Evolutionary conservation across 37 sponge, comb jelly and placozoan genomes (phyloP), one percentile per base, ranked within the genome.

Genomic region (Lycopodina hypogea): DNA sequence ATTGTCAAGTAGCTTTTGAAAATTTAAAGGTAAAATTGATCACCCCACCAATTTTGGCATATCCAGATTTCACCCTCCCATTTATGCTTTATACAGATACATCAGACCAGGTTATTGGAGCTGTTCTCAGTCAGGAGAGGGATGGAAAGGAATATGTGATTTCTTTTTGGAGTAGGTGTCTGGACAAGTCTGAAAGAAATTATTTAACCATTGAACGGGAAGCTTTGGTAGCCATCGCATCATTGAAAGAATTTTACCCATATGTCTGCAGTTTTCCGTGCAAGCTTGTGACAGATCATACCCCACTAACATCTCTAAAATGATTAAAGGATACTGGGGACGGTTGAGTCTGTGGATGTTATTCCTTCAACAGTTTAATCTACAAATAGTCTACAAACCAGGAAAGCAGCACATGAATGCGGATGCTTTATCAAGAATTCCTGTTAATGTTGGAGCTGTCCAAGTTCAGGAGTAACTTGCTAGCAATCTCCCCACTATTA

Each of bases 1-100:
- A 75, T 34, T 58, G 76, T 75, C 57, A 75, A 56, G 37, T 14
- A 57, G 76, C 61, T 33, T 75, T 75, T 57, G 29, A n/a, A n/a
- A n/a, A n/a, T n/a, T 15, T 60, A 56, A 58, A 17, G 17, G 70
- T 17, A 6, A 72, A 72, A n/a, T 26, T 72, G 53, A 42, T 45
- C 12, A 42, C 74, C 9, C 45, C 21, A 6, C 51, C 55, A 23
- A 3, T 72, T 48, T 45, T 72, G 6, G 8, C 50, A 7, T 72
- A 40, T 42, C 51, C 51, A 21, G 45, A 72, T 26, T 72, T 72
- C 42, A 17, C 33, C 42, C 39, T 72, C 9, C 32, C n/a, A 32
- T 68, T 68, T 32, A 30, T 4, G 19, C 32, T 68, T 9, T 7
- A 68, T 9, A 35, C 37, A 30, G 69, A 68, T 68, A 36, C 69